Percentiles rank a stretch among this genome's conserved stretches.
Evolutionary conservation across 2,888 invertebrate genomes (phyloP).

Genomic region (Amphimallon solstitiale): DNA sequence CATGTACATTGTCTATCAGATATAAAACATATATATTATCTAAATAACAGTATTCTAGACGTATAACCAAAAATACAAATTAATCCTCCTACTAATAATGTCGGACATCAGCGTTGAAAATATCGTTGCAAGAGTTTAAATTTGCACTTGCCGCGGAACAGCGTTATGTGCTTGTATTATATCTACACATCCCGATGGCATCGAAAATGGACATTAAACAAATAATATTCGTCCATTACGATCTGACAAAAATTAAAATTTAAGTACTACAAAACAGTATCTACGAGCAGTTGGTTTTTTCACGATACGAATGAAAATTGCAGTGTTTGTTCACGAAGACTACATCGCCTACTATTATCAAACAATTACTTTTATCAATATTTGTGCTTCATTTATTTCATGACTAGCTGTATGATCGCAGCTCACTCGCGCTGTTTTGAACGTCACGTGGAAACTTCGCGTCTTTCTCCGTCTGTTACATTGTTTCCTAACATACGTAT

Average conservation of each 20-base stretch:
- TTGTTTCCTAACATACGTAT: neutral
- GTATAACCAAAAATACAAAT: conserved; percentile 19
- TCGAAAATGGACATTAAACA: conserved; percentile 32
- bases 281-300: conserved; percentile 37
- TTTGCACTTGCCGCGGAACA: neutral
- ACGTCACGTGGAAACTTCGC: conserved; percentile 2
- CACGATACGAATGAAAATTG: conserved; percentile 52
- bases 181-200: conserved; percentile 28
- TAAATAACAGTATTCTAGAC: conserved; percentile 22
- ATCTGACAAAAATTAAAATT: conserved; percentile 30
- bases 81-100: conserved; percentile 29
- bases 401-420: conserved; percentile 42
- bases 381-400: conserved; percentile 56
- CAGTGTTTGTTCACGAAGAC: conserved; percentile 61
- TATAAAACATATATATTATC: conserved; percentile 19
- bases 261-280: conserved; percentile 30
- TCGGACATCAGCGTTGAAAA: neutral
- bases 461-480: neutral
- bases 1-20: conserved; percentile 17
- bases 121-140: conserved; percentile 9
- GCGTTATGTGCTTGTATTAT: conserved; percentile 10
- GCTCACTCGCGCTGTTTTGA: conserved; percentile 24
- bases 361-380: conserved; percentile 64
- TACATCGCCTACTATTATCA: conserved; percentile 60
- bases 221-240: conserved; percentile 29